These are phyloP conservation scores for Pseudorectes ferrugineus DNA, from an alignment of 2,113 vertebrate species.

Conservation along the genomic window DNA sequence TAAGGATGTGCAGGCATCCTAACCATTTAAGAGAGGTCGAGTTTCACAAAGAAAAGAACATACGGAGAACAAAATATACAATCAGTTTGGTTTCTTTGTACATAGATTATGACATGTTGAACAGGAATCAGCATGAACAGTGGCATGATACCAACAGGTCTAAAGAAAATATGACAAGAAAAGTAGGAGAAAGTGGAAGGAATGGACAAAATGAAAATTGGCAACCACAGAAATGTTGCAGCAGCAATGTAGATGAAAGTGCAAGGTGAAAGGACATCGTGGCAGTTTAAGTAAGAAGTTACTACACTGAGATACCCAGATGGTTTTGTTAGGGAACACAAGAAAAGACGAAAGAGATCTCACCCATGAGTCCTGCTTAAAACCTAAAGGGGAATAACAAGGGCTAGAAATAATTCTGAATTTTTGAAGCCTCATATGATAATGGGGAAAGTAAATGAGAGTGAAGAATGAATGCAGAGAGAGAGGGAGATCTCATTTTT, in stretches of 20 bases:
- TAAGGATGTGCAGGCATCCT: background rate
- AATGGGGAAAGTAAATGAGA: background rate
- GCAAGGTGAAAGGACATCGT: background rate
- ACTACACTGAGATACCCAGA: background rate
- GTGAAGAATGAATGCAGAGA: background rate
- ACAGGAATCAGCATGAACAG: background rate
- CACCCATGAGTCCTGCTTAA: background rate
- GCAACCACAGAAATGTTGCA: background rate
- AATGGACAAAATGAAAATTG: background rate
- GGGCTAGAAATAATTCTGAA: background rate
- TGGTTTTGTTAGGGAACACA: background rate
- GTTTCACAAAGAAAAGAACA: background rate
- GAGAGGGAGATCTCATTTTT: background rate
- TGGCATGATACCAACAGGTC: background rate
- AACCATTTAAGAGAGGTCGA: background rate
- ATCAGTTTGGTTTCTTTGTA: background rate
- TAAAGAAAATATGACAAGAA: background rate
- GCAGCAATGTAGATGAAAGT: background rate
- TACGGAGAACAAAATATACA: background rate
- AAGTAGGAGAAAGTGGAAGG: background rate
- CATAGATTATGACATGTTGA: background rate
- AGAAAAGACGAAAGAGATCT: background rate
- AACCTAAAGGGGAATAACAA: background rate
- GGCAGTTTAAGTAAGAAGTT: background rate
- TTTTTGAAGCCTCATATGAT: background rate